phyloP scores from a whole-genome alignment of 2,797 vertebrate genomes.

The Thamnophis elegans region DNA sequence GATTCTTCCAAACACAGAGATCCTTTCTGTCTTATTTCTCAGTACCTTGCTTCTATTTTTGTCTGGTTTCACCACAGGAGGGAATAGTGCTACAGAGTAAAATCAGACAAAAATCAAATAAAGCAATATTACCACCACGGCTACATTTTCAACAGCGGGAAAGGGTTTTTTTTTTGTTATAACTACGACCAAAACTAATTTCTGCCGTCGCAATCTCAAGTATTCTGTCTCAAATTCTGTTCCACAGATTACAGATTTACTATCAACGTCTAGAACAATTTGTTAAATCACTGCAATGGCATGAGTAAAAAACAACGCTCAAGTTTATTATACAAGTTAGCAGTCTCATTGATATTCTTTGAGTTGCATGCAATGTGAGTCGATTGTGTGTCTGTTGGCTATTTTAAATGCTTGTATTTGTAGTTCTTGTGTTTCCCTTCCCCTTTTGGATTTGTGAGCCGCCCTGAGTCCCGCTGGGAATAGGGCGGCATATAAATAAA shows the following conservation, averaged over 20 bases:
- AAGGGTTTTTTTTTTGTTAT: background rate
- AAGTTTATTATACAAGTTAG: background rate
- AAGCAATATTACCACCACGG: background rate
- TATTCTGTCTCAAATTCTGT: background rate
- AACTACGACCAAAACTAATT: background rate
- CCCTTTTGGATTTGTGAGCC: no score
- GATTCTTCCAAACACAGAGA: background rate
- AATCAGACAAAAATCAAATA: background rate
- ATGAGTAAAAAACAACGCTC: background rate
- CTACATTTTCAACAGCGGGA: background rate
- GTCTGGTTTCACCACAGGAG: background rate
- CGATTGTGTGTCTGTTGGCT: no score
- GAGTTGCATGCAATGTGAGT: conserved; percentile 16
- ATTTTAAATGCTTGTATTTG: no score
- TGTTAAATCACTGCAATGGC: background rate
- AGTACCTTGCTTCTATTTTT: background rate
- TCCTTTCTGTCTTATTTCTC: background rate
- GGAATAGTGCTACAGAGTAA: background rate
- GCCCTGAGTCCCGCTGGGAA: no score
- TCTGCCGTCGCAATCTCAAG: background rate
- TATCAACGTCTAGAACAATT: background rate
- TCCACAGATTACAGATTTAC: background rate
- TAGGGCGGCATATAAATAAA: no score
- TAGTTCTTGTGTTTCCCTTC: no score
- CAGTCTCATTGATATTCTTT: background rate